Evolutionary conservation across 2,113 vertebrate species (phyloP), one percentile per base, ranked within the genome.

Genomic region (Oreochromis niloticus): DNA sequence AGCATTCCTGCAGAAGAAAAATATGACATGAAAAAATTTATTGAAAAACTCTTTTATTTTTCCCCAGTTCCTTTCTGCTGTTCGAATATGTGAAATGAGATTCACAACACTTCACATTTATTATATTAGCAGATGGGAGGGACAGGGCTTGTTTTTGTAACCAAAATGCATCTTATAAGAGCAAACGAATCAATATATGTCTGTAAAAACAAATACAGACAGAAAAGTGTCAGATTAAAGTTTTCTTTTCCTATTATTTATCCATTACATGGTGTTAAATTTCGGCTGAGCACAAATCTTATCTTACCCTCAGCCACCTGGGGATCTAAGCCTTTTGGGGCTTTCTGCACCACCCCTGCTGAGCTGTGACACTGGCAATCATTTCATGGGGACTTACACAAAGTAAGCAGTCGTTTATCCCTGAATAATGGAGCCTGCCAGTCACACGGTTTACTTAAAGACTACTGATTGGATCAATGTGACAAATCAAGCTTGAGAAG

Each of bases 1-100:
- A 99, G 95, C 88, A 95, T 94, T 85, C 98, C 98, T 99, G 83
- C 9, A 43, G 8, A 55, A 80, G 24, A 59, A 32, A 79, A 16
- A 59, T 2, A 84, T 19, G 1, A 52, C 41, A 73, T 13, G n/a
- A 3, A 12, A 0, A 78, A 52, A n/a, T n/a, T n/a, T n/a, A n/a
- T n/a, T n/a, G n/a, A n/a, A n/a, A n/a, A n/a, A n/a, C n/a, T n/a
- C n/a, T n/a, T n/a, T n/a, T n/a, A n/a, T n/a, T n/a, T 22, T 22
- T 22, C 22, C 22, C 22, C 61, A 22, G 71, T 48, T 78, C 10
- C 0, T 78, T 34, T 52, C 73, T 78, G 46, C 27, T 78, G 50
- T 50, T 17, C 14, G 19, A 75, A 75, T 50, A 7, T 16, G 39
- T 24, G 1, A 10, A 43, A 27, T 36, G 59, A 63, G 59, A 46